These are phyloP conservation scores for Sinocyclocheilus anshuiensis DNA, from an alignment of 2,113 vertebrate genomes.

Conservation along the genomic window DNA sequence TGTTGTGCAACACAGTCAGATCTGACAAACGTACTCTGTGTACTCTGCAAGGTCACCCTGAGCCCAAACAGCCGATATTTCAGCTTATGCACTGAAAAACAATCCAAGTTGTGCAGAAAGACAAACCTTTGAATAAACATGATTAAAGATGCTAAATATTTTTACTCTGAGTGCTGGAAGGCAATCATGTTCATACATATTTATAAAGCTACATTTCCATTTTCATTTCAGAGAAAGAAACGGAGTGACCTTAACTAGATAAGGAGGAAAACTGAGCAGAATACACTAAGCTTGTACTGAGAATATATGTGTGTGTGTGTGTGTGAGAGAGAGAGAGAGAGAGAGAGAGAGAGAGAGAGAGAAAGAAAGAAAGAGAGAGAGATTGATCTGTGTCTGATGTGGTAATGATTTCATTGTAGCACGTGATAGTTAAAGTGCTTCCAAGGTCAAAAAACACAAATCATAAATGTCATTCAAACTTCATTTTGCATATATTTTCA, in stretches of 20 bases:
- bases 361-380: too few relatives aligned
- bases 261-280: constrained; percentile 21
- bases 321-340: neutral
- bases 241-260: constrained; percentile 41
- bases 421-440: neutral
- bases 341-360: too few relatives aligned
- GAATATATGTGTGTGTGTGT: neutral
- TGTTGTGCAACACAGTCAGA: constrained; percentile 31
- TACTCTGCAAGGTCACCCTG: constrained; percentile 30
- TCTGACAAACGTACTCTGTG: constrained; percentile 21
- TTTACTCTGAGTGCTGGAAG: constrained; percentile 36
- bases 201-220: constrained; percentile 39
- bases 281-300: neutral
- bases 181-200: constrained; percentile 30
- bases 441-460: neutral
- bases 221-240: constrained; percentile 34
- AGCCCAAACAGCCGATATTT: constrained; percentile 15
- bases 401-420: neutral
- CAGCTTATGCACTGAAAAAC: neutral
- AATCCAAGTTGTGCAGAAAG: constrained; percentile 18
- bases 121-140: constrained; percentile 46
- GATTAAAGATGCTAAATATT: constrained; percentile 50
- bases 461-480: too few relatives aligned
- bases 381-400: neutral
- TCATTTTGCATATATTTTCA: too few relatives aligned